Evolutionary conservation across 2,113 vertebrate genomes (phyloP).

Genomic region (Cinclus cinclus): DNA sequence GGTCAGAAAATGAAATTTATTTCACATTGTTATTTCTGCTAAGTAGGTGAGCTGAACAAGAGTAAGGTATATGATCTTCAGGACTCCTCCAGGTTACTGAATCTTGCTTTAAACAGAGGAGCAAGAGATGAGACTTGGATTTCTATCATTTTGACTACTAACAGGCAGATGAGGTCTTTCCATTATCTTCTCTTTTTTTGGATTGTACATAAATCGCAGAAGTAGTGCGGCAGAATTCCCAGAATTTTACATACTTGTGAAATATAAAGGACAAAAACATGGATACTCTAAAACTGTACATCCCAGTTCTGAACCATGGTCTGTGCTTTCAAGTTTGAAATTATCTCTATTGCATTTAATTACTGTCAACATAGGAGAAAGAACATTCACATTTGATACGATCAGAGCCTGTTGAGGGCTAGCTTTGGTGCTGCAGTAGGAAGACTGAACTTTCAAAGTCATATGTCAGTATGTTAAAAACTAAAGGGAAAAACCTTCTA

Average conservation of each 20-base stretch:
- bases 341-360: not conserved
- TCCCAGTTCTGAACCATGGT: not conserved
- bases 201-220: not conserved
- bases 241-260: not conserved
- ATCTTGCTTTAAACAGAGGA: not conserved
- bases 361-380: not conserved
- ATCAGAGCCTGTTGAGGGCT: not conserved
- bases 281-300: not conserved
- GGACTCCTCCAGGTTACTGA: not conserved
- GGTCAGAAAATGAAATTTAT: not conserved
- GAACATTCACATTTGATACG: not conserved
- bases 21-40: not conserved
- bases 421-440: not conserved
- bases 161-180: slow-evolving; percentile 10
- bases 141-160: not conserved
- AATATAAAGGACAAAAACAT: not conserved
- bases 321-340: not conserved
- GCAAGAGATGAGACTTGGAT: not conserved
- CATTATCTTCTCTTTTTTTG: not conserved
- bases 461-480: not conserved
- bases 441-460: not conserved
- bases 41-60: not conserved
- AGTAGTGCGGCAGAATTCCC: not conserved
- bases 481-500: not conserved
- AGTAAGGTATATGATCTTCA: not conserved